phyloP scores from a whole-genome alignment of 2,113 vertebrate species.

The Dolichotis patagonum region DNA sequence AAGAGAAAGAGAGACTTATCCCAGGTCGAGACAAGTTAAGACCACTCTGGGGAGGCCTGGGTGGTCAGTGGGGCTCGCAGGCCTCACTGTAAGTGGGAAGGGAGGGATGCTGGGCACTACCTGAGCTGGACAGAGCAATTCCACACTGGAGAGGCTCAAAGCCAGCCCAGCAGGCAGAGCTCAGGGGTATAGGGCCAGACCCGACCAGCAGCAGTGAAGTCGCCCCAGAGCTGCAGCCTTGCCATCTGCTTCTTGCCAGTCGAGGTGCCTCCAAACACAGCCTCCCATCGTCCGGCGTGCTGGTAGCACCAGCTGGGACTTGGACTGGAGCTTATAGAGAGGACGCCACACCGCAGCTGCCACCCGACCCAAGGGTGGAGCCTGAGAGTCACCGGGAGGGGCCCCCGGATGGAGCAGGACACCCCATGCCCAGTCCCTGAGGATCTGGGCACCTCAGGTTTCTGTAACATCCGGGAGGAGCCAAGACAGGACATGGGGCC shows the following conservation, averaged over 20 bases:
- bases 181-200: background rate
- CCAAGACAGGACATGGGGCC: background rate
- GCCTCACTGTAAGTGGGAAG: accelerated
- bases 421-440: constrained; percentile 34
- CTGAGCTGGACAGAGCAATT: background rate
- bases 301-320: too few relatives aligned
- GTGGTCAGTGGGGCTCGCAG: background rate
- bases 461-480: constrained; percentile 43
- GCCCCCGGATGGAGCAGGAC: constrained; percentile 41
- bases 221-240: background rate
- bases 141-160: background rate
- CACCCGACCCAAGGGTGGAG: constrained; percentile 47
- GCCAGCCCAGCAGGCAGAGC: background rate
- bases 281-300: accelerated
- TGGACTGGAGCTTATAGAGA: constrained; percentile 45
- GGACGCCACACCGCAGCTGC: background rate
- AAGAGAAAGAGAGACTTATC: background rate
- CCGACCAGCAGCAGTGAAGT: background rate
- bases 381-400: constrained; percentile 41
- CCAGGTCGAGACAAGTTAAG: background rate
- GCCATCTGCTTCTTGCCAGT: background rate
- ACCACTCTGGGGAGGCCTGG: background rate
- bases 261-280: background rate
- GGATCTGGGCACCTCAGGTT: constrained; percentile 62
- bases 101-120: background rate